phyloP scores from a whole-genome alignment of 2,888 invertebrate genomes.

The Stenoptilia bipunctidactyla region DNA sequence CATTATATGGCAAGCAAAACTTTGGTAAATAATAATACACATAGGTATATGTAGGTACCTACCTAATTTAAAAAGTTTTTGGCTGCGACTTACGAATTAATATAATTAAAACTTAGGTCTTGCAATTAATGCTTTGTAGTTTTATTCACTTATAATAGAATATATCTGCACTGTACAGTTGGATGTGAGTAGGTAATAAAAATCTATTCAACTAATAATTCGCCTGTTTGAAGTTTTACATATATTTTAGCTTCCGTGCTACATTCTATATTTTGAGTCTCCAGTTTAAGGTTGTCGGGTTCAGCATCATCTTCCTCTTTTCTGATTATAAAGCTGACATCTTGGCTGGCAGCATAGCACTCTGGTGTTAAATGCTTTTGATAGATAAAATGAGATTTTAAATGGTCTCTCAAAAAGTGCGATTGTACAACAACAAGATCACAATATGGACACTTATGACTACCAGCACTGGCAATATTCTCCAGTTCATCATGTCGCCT shows the following conservation, averaged over 20 bases:
- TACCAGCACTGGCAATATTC: constrained; percentile 66
- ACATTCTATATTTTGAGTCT: constrained; percentile 23
- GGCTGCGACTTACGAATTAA: too few relatives aligned
- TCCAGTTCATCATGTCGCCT: constrained; percentile 76
- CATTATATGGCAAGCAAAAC: constrained; percentile 58
- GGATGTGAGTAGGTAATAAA: too few relatives aligned
- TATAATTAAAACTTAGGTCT: too few relatives aligned
- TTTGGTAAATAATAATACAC: constrained; percentile 59
- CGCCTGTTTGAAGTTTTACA: constrained; percentile 56
- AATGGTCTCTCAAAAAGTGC: constrained; percentile 82
- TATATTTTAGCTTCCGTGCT: constrained; percentile 47
- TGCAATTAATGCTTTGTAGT: too few relatives aligned
- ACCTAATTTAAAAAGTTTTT: constrained; percentile 2
- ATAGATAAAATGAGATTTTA: constrained; percentile 80
- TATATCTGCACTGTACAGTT: too few relatives aligned
- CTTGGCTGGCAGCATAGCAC: constrained; percentile 73
- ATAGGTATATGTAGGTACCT: constrained; percentile 56
- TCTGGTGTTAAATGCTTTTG: constrained; percentile 70
- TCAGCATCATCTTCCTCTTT: constrained; percentile 51
- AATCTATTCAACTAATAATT: constrained; percentile 22
- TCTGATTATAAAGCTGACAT: constrained; percentile 67
- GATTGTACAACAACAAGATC: constrained; percentile 84
- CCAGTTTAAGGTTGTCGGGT: constrained; percentile 49
- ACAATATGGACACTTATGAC: constrained; percentile 83
- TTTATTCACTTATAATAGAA: too few relatives aligned